These are phyloP conservation scores for Crotalus horridus DNA, from an alignment of 2,113 vertebrate species.

Conservation along the genomic window DNA sequence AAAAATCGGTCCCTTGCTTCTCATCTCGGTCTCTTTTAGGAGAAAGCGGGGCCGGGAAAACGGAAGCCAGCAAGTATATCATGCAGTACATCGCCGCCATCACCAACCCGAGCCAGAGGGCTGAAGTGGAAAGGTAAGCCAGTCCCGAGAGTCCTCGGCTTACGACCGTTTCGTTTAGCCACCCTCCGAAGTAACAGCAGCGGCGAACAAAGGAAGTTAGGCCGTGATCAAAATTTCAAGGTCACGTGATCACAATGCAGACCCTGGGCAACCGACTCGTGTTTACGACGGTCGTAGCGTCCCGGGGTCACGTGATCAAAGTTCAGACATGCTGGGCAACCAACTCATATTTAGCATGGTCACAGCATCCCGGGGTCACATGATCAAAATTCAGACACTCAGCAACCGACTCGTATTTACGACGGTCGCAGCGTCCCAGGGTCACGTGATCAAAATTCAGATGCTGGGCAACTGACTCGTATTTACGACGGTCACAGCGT, in stretches of 20 bases:
- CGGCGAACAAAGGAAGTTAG: neutral
- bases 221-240: no score
- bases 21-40: constrained; percentile 58
- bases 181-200: accelerated
- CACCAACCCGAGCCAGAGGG: constrained; percentile 85
- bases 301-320: no score
- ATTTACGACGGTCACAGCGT: neutral
- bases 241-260: no score
- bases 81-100: constrained; percentile 95
- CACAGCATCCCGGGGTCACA: accelerated
- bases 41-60: constrained; percentile 92
- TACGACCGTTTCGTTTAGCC: accelerated
- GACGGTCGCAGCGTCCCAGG: neutral
- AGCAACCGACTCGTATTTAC: neutral
- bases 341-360: neutral
- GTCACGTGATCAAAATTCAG: neutral
- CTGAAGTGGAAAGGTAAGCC: constrained; percentile 88
- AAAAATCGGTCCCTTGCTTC: accelerated
- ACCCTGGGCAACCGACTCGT: no score
- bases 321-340: no score
- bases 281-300: neutral
- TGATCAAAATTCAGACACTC: no score
- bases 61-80: constrained; percentile 92
- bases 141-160: neutral
- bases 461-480: no score